Conservation (phyloP, 2,888 invertebrate genomes). For the Cantharis rufa region DNA sequence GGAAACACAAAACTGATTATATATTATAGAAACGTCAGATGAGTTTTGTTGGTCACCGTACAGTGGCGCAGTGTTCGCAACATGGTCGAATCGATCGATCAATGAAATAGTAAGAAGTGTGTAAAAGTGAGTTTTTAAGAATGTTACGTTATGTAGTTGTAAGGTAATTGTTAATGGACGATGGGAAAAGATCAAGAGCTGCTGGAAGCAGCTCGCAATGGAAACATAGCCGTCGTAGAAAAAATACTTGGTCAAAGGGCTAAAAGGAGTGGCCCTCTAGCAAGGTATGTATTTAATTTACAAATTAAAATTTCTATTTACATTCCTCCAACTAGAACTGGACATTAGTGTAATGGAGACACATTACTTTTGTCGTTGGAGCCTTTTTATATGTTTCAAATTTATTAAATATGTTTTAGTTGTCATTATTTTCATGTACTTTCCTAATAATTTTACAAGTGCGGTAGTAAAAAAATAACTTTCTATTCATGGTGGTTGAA, state of each 20-base stretch:
- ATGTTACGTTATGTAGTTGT: slow-evolving; percentile 50
- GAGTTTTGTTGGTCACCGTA: slow-evolving; percentile 44
- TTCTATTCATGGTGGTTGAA: background rate
- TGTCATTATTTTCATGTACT: background rate
- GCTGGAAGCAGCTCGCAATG: slow-evolving; percentile 92
- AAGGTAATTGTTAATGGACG: slow-evolving; percentile 53
- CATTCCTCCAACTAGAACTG: background rate
- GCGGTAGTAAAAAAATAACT: background rate
- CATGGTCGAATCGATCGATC: slow-evolving; percentile 80
- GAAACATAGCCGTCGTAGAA: slow-evolving; percentile 85
- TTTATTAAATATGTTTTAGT: background rate
- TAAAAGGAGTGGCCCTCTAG: slow-evolving; percentile 91
- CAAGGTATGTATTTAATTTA: slow-evolving; percentile 70
- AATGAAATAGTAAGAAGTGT: slow-evolving; percentile 66
- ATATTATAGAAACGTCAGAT: background rate
- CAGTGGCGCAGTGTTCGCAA: slow-evolving; percentile 63
- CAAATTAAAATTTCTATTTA: slow-evolving; percentile 17
- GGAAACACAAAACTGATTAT: slow-evolving; percentile 1
- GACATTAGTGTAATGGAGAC: background rate
- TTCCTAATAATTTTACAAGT: background rate
- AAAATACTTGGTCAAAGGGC: slow-evolving; percentile 87
- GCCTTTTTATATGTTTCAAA: background rate
- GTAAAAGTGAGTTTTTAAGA: slow-evolving; percentile 53
- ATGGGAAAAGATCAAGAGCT: slow-evolving; percentile 98
- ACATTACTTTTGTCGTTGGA: background rate